phyloP scores from a whole-genome alignment of 2,113 vertebrate genomes.

The Anas platyrhynchos region DNA sequence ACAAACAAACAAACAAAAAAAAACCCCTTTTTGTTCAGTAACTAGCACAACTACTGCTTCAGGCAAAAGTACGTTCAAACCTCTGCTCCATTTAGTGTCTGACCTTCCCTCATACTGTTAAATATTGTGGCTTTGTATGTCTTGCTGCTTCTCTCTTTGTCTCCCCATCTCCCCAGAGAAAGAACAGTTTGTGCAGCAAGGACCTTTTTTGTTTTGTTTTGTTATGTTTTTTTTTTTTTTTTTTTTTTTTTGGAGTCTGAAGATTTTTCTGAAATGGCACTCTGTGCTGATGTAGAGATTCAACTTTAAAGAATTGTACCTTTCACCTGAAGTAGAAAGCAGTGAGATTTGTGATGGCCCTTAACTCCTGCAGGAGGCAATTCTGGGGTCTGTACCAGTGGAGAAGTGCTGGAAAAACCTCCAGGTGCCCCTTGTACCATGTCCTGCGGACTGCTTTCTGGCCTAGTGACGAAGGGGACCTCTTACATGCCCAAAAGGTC shows the following conservation, averaged over 20 bases:
- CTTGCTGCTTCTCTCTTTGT: not conserved
- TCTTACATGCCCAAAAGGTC: not conserved
- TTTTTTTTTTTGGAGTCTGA: not conserved
- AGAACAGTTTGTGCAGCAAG: not conserved
- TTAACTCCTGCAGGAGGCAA: not conserved
- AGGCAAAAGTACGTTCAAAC: not conserved
- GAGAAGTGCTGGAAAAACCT: not conserved
- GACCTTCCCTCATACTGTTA: not conserved
- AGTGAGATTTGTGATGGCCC: not conserved
- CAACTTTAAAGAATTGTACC: not conserved
- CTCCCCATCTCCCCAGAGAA: conserved; percentile 9
- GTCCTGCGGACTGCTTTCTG: not conserved
- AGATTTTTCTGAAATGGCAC: not conserved
- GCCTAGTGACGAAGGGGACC: not conserved
- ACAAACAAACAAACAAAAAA: not conserved
- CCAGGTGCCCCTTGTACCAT: not conserved
- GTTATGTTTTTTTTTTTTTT: not conserved
- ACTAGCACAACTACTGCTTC: not conserved
- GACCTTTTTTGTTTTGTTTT: not conserved
- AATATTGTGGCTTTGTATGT: not conserved
- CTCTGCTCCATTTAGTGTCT: not conserved
- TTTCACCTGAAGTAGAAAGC: not conserved
- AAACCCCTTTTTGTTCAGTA: not conserved
- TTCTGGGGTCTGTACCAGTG: not conserved
- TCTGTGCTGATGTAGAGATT: not conserved